These are phyloP conservation scores for Xanthia togata DNA, from an alignment of 2,888 invertebrate genomes.

Conservation along the genomic window DNA sequence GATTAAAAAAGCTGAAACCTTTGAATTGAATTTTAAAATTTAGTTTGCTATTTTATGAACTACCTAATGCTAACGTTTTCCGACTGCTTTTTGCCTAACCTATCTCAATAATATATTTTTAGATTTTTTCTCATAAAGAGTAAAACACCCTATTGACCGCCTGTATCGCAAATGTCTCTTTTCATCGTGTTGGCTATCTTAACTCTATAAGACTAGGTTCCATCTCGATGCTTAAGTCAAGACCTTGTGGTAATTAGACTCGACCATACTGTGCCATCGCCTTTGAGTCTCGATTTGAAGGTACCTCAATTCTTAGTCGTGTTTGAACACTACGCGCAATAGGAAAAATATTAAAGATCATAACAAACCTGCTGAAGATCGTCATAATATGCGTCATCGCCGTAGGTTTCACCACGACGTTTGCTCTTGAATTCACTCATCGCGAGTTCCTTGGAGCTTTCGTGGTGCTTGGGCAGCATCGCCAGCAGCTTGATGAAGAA, in stretches of 20 bases:
- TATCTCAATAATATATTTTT: too few species aligned
- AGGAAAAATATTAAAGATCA: background rate
- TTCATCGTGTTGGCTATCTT: background rate
- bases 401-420: conserved; percentile 53
- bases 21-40: too few species aligned
- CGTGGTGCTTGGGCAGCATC: conserved; percentile 61
- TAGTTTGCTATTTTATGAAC: too few species aligned
- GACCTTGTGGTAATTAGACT: background rate
- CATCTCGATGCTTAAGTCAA: background rate
- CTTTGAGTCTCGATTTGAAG: background rate
- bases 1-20: too few species aligned
- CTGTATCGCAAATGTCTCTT: background rate
- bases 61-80: too few species aligned
- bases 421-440: conserved; percentile 51
- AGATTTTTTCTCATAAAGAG: too few species aligned
- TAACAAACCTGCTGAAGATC: conserved; percentile 51
- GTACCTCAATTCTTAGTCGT: background rate
- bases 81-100: too few species aligned
- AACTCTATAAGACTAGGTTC: background rate
- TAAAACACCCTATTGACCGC: too few species aligned
- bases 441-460: conserved; percentile 41
- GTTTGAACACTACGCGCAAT: background rate
- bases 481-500: conserved; percentile 62
- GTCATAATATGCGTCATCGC: conserved; percentile 53
- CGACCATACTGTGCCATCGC: too few species aligned